These are phyloP conservation scores for Lobophora halterata DNA, from an alignment of 2,888 invertebrate species.

Conservation along the genomic window DNA sequence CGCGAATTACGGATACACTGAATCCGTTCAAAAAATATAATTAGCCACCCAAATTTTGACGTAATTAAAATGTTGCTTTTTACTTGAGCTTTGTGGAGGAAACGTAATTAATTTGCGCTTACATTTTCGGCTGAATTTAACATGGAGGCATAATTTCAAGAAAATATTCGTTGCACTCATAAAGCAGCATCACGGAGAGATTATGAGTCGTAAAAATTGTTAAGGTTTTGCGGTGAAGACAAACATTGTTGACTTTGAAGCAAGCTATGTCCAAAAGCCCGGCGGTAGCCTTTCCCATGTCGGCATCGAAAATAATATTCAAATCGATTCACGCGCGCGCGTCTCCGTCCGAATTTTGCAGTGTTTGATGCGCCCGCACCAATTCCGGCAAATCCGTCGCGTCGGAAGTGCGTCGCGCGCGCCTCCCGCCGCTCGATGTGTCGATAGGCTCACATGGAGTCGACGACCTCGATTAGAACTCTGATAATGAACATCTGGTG, in stretches of 20 bases:
- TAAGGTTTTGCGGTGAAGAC: conserved; percentile 46
- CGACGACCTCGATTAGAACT: conserved; percentile 73
- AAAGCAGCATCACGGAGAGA: conserved; percentile 56
- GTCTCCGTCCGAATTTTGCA: conserved; percentile 76
- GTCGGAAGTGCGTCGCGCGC: conserved; percentile 78
- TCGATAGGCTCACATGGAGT: conserved; percentile 70
- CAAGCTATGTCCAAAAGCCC: too few relatives aligned
- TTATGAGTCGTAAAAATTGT: conserved; percentile 69
- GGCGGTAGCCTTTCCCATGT: conserved; percentile 66
- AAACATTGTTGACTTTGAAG: too few relatives aligned
- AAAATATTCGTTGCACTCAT: conserved; percentile 44
- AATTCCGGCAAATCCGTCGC: conserved; percentile 81
- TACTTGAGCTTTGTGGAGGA: conserved; percentile 42
- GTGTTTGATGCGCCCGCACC: conserved; percentile 79
- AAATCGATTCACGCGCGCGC: conserved; percentile 78
- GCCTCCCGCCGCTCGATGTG: conserved; percentile 64
- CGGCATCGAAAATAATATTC: conserved; percentile 74
- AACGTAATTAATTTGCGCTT: conserved; percentile 65
- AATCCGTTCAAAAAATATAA: conserved; percentile 68
- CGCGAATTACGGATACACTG: conserved; percentile 66
- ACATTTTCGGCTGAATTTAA: conserved; percentile 59
- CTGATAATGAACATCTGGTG: conserved; percentile 60
- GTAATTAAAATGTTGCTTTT: conserved; percentile 75
- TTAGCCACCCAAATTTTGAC: conserved; percentile 65
- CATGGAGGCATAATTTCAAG: conserved; percentile 56